Percentiles rank a stretch among this genome's conserved stretches.
These are phyloP conservation scores for Zaprionus lachaisei DNA, from an alignment of 1,140 invertebrate species.

Conservation along the genomic window DNA sequence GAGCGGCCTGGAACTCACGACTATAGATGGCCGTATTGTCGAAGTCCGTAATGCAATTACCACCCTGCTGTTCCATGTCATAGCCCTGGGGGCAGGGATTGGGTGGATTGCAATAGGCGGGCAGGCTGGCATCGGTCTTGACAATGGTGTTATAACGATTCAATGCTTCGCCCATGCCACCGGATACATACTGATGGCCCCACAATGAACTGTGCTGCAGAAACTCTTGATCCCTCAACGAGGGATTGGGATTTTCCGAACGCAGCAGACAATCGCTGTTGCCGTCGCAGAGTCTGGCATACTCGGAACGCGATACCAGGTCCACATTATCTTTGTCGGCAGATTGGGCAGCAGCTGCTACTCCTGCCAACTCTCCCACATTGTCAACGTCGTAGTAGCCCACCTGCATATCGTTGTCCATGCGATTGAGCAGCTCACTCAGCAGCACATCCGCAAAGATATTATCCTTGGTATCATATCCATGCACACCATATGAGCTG, in stretches of 20 bases:
- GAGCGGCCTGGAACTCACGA: slow-evolving; percentile 95
- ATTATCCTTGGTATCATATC: slow-evolving; percentile 70
- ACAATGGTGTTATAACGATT: slow-evolving; percentile 89
- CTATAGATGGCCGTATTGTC: slow-evolving; percentile 98
- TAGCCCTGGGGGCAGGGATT: slow-evolving; percentile 98
- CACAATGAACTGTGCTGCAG: slow-evolving; percentile 94
- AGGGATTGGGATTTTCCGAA: slow-evolving; percentile 86
- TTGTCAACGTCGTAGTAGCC: slow-evolving; percentile 87
- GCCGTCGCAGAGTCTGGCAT: slow-evolving; percentile 83
- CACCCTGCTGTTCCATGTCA: slow-evolving; percentile 89
- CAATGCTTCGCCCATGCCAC: slow-evolving; percentile 90
- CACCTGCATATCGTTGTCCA: slow-evolving; percentile 88
- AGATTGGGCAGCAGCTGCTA: slow-evolving; percentile 60
- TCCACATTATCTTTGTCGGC: slow-evolving; percentile 71
- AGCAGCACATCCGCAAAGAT: slow-evolving; percentile 87
- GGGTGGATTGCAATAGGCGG: slow-evolving; percentile 99
- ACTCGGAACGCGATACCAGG: slow-evolving; percentile 86
- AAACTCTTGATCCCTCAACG: slow-evolving; percentile 95
- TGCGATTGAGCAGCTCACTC: slow-evolving; percentile 89
- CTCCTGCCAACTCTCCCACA: slow-evolving; percentile 62
- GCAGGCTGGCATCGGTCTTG: slow-evolving; percentile 96
- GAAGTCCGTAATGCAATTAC: slow-evolving; percentile 94
- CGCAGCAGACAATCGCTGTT: slow-evolving; percentile 58
- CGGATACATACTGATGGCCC: slow-evolving; percentile 92
- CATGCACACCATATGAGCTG: slow-evolving; percentile 29